Base-by-base conservation (phyloP, 2,888 invertebrate species). In the Caenorhabditis japonica region DNA sequence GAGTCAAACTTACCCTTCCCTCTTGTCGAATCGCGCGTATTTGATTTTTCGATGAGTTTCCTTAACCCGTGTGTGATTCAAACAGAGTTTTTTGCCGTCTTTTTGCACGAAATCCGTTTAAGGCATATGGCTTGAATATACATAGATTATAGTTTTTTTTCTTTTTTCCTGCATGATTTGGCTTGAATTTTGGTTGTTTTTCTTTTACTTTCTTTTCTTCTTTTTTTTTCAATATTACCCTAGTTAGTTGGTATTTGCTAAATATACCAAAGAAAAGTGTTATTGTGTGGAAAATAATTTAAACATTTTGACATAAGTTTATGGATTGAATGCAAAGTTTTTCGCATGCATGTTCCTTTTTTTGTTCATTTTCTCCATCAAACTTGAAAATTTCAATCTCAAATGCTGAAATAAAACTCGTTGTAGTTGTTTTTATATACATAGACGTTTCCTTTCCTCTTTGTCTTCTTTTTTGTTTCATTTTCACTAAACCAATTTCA, bases 401-500 rank as follows among this genome's bases (percentile, higher is more conserved):
- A 30, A 17, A 55, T 47, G 64, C 13, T 21, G 47, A 41, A 30
- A 39, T 25, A 25, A 17, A 4, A 52, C 4, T n/a, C 13, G 49
- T 41, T 56, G 55, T 49, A 47, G 49, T 49, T 56, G 56, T 56
- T 34, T 15, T 47, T 66, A 43, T 36, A 51, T 15, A 30, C 15
- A 10, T 30, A 10, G 7, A 30, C 30, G 30, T 34, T 51, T 15
- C 27, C 38, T 33, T 27, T 47, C 25, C 25, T 7, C 8, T 25
- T 30, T 25, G 36, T 36, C 25, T 55, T 10, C 10, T 8, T 2
- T 39, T 8, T 3, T 4, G 5, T 5, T 53, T 13, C 7, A 12
- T 53, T 53, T 13, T 15, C 4, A 25, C 13, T 17, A n/a, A 13
- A 46, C 4, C 25, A 2, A 15, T 76, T 83, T 53, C 74, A 86